Conservation (phyloP, 2,797 vertebrate species). For the Sebastes vulpes region DNA sequence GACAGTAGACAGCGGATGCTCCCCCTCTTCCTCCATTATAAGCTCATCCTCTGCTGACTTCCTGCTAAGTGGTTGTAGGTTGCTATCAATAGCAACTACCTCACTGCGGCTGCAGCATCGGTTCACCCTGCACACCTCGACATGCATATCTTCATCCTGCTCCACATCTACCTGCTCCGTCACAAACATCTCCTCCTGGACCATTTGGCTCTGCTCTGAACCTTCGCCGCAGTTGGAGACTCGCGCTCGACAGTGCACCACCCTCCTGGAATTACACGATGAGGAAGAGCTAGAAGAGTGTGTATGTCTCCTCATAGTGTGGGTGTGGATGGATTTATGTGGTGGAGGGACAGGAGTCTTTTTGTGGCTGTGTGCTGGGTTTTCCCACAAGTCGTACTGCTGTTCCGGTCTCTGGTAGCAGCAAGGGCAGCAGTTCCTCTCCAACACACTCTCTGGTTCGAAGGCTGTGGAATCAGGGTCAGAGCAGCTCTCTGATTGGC, state of each 20-base stretch:
- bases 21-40: slow-evolving; percentile 50
- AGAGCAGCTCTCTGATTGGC: slow-evolving; percentile 81
- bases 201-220: slow-evolving; percentile 58
- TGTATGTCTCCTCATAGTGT: slow-evolving; percentile 65
- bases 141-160: slow-evolving; percentile 68
- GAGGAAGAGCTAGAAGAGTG: slow-evolving; percentile 84
- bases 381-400: slow-evolving; percentile 91
- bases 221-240: slow-evolving; percentile 42
- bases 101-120: slow-evolving; percentile 82
- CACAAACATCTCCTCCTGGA: slow-evolving; percentile 75
- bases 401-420: slow-evolving; percentile 77
- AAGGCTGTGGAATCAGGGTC: slow-evolving; percentile 84
- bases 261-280: slow-evolving; percentile 76
- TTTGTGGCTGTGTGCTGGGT: slow-evolving; percentile 83
- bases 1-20: slow-evolving; percentile 61
- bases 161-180: slow-evolving; percentile 75
- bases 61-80: slow-evolving; percentile 53
- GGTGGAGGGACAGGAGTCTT: slow-evolving; percentile 48
- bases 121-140: slow-evolving; percentile 82
- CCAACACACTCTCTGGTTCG: slow-evolving; percentile 76
- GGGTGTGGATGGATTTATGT: slow-evolving; percentile 41
- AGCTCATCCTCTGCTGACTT: slow-evolving; percentile 63
- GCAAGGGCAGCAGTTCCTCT: slow-evolving; percentile 77
- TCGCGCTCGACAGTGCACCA: slow-evolving; percentile 67
- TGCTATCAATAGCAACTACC: slow-evolving; percentile 64